Base-by-base conservation (phyloP, 1,140 invertebrate species). In the Leptinotarsa undecemlineata region DNA sequence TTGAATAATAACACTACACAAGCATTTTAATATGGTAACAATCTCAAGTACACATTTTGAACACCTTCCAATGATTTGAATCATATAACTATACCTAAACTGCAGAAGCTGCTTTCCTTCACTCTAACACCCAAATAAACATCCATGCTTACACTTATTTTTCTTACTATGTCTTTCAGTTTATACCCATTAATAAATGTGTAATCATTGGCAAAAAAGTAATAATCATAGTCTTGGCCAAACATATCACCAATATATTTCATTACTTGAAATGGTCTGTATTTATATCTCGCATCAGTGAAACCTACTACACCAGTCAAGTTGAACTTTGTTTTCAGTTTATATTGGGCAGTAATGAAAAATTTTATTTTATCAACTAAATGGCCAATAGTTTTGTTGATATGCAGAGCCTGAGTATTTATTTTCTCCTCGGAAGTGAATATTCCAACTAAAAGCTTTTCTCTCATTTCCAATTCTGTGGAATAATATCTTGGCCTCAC, bases 241-340 rank as follows among this genome's bases (percentile, higher is more conserved):
- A 94, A 96, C 83, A 96, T 95, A 75, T 97, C 95, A 19, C 91
- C 91, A 6, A 98, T 90, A 81, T 98, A 97, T 83, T 96, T 96
- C 26, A 98, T 87, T 4, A 94, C 89, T 81, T 96, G 93, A 84
- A 95, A 94, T 3, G 93, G 91, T 79, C 92, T 90, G 3, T 94
- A 86, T 79, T 91, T 90, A 76, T 89, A 89, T 71, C 91, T 87
- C 0, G 91, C 91, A 79, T 95, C 94, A 1, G 93, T 93, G 80
- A 96, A 95, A 1, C 92, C 92, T 3, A 94, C 92, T 70, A 94
- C 91, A 75, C 93, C 92, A 62, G 92, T 89, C n/a, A 93, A 84
- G 61, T 89, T 89, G 26, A 92, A 90, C 78, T 92, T 92, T 1
- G 90, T 88, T 82, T 88, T 88, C 5, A 88, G 83, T 87, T 92